A percentile compares a stretch with the other conserved stretches of the same genome.
phyloP scores from a whole-genome alignment of 2,797 vertebrate species.

The Lacerta agilis region DNA sequence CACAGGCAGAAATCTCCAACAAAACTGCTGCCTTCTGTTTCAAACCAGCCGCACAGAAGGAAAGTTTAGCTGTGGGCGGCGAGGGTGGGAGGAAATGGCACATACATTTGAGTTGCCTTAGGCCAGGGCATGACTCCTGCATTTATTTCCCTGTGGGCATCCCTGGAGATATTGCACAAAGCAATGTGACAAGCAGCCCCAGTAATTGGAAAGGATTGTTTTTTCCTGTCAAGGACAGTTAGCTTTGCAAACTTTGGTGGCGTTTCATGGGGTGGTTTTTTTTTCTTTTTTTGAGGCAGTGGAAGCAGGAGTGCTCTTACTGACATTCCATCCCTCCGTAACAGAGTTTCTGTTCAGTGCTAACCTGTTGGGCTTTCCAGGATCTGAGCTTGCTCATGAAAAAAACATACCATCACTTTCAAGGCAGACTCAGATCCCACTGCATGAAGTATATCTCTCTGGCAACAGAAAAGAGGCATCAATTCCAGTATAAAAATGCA shows the following conservation, averaged over 20 bases:
- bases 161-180: neutral
- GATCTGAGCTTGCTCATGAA: neutral
- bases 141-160: neutral
- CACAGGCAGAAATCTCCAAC: neutral
- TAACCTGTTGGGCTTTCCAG: neutral
- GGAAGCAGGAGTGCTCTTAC: accelerated
- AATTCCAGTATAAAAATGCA: neutral
- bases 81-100: neutral
- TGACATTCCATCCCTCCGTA: accelerated
- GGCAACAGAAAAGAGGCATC: neutral
- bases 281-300: neutral
- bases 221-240: neutral
- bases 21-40: neutral
- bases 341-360: constrained; percentile 19
- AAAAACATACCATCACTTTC: neutral
- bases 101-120: neutral
- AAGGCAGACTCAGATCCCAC: neutral
- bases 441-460: accelerated
- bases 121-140: neutral
- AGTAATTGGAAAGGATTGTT: neutral
- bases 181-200: neutral
- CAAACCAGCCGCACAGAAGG: accelerated
- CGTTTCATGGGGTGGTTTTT: neutral
- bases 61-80: neutral
- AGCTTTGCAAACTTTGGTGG: accelerated